These are phyloP conservation scores for Muscina levida DNA, from an alignment of 2,888 invertebrate genomes.

Conservation along the genomic window DNA sequence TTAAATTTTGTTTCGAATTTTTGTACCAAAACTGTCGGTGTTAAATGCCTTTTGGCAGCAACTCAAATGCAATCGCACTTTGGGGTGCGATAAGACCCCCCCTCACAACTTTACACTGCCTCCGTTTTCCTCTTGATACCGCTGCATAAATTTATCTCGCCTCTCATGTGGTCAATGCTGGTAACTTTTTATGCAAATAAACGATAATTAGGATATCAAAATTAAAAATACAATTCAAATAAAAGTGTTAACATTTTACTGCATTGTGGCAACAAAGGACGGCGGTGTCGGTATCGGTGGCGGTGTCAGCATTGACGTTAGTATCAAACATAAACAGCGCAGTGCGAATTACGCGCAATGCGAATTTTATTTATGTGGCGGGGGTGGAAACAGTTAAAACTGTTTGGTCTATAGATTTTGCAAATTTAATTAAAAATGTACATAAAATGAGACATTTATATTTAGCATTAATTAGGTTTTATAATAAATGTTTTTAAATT, in stretches of 20 bases:
- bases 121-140: not conserved
- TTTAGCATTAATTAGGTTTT: too few relatives aligned
- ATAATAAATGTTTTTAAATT: too few relatives aligned
- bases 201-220: conserved; percentile 52
- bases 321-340: too few relatives aligned
- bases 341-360: not conserved
- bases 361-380: not conserved
- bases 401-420: not conserved
- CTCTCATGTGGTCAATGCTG: conserved; percentile 39
- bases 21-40: not conserved
- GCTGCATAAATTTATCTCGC: not conserved
- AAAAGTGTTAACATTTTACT: conserved; percentile 37
- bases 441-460: too few relatives aligned
- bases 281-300: not conserved
- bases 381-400: conserved; percentile 13
- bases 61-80: not conserved
- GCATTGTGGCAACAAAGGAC: conserved; percentile 5
- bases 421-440: not conserved
- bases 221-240: conserved; percentile 44
- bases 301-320: not conserved
- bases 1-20: conserved; percentile 39
- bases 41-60: conserved; percentile 31
- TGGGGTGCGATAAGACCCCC: not conserved
- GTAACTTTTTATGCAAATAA: conserved; percentile 50
- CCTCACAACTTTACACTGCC: not conserved